Evolutionary conservation across 2,797 vertebrate genomes (phyloP), one percentile per base, ranked within the genome.

Genomic region (Sebastes flavidus): DNA sequence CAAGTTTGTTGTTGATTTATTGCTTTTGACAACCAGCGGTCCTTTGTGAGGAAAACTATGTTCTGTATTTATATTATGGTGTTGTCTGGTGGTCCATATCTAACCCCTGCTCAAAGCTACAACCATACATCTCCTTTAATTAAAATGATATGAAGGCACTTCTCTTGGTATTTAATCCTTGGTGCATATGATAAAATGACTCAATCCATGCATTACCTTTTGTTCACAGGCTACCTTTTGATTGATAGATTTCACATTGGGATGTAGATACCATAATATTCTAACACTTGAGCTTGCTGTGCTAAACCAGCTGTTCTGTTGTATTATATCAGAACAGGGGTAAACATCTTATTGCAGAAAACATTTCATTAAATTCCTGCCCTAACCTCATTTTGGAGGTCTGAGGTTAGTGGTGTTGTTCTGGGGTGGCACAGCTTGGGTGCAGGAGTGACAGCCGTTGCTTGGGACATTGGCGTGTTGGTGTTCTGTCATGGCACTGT

Each of bases 1-100:
- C 65, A 77, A 66, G 52, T 83, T 83, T 68, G 14, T 69, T 65
- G 22, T 78, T 84, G 86, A 80, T 87, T 74, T 80, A 88, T 87
- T 83, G 62, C 75, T 82, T 84, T 77, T 87, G 81, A 86, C 85
- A 80, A 38, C 20, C 46, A 58, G 46, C 1, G 27, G 72, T 67
- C 65, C 65, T 83, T 71, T 84, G 49, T 75, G 38, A 63, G 56
- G 55, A 81, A 73, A 78, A 89, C 83, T 69, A 76, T 85, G 68
- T 68, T 24, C 61, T 59, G 22, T 34, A n/a, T 84, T 85, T 87
- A 75, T 87, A 81, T 82, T 80, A 84, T 88, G 62, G 52, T 78
- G 32, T 74, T 72, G 56, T 65, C 46, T 77, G 76, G 70, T 75
- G 77, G 87, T 77, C 77, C 46, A 52, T 80, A 72, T 76, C 32